Evolutionary conservation across 2,113 vertebrate genomes (phyloP).

Genomic region (Coturnix japonica): DNA sequence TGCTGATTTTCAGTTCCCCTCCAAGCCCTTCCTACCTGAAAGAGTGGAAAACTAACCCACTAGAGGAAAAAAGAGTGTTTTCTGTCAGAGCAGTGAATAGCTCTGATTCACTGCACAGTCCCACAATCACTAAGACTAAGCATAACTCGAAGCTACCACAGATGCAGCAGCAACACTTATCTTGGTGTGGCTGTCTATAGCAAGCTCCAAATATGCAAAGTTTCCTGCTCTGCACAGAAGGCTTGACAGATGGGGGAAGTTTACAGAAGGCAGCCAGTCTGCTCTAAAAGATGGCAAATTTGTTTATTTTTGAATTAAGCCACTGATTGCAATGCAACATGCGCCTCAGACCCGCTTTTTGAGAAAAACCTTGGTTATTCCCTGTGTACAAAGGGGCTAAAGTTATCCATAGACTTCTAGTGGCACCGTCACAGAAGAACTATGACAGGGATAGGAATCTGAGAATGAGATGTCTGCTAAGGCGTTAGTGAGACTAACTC

Average conservation of each 20-base stretch:
- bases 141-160: slow-evolving; percentile 12
- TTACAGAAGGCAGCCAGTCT: slow-evolving; percentile 19
- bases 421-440: background rate
- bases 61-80: background rate
- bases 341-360: background rate
- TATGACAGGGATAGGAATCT: background rate
- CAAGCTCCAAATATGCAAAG: slow-evolving; percentile 9
- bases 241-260: slow-evolving; percentile 30
- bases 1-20: background rate
- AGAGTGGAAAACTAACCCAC: background rate
- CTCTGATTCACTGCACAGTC: slow-evolving; percentile 17
- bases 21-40: background rate
- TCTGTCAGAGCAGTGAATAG: background rate
- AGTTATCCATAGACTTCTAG: background rate
- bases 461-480: background rate
- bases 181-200: background rate
- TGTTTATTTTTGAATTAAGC: slow-evolving; percentile 8
- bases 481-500: background rate
- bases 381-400: background rate
- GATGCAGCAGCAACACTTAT: slow-evolving; percentile 18
- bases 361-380: background rate
- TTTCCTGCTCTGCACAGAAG: slow-evolving; percentile 46
- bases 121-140: background rate
- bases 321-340: background rate
- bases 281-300: background rate